Conservation (phyloP, 1,140 invertebrate genomes). For the Stegodyphus dumicola region DNA sequence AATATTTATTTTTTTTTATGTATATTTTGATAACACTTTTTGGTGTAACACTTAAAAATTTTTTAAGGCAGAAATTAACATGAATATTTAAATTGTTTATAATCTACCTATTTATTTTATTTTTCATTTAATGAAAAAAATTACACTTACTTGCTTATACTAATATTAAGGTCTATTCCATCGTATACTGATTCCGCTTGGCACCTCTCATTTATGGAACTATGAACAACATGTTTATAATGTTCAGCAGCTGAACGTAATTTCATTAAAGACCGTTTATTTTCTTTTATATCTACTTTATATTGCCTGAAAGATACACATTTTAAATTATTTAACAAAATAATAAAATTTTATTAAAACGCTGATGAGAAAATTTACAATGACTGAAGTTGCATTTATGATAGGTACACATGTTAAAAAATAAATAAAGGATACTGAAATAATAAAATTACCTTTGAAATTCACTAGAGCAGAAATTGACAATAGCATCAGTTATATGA, state of each 20-base stretch:
- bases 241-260: constrained; percentile 76
- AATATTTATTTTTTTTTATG: not conserved
- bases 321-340: not conserved
- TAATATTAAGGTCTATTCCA: constrained; percentile 77
- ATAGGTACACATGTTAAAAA: not conserved
- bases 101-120: too few species aligned
- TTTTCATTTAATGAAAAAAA: not conserved
- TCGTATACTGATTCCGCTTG: constrained; percentile 80
- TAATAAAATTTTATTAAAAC: too few species aligned
- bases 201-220: constrained; percentile 76
- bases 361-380: too few species aligned
- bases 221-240: constrained; percentile 78
- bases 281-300: constrained; percentile 77
- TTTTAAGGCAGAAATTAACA: not conserved
- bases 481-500: constrained; percentile 75
- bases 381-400: too few species aligned
- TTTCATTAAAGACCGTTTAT: constrained; percentile 76
- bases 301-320: constrained; percentile 72
- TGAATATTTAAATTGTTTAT: not conserved
- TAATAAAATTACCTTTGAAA: constrained; percentile 71
- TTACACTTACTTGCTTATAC: constrained; percentile 46
- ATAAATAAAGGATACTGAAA: not conserved
- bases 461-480: constrained; percentile 77
- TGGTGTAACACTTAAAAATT: not conserved
- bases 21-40: not conserved